A percentile compares a stretch with the other conserved stretches of the same genome.
These are phyloP conservation scores for Apeltes quadracus DNA, from an alignment of 2,113 vertebrate genomes.

Conservation along the genomic window DNA sequence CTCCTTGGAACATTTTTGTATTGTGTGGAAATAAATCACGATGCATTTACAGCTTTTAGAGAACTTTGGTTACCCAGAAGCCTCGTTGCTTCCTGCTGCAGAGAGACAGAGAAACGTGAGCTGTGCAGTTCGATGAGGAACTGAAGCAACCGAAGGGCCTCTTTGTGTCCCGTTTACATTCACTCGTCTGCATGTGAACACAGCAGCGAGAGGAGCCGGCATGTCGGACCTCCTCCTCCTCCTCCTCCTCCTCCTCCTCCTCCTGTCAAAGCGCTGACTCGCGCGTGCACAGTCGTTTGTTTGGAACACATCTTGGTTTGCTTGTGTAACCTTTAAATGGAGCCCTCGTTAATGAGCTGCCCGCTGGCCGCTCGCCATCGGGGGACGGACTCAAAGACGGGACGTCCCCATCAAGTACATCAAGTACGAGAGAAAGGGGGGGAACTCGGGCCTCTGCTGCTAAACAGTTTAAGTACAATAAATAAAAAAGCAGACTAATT, in stretches of 20 bases:
- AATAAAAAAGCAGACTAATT: neutral
- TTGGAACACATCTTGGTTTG: no score
- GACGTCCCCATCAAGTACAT: no score
- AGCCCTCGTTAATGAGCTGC: conserved; percentile 26
- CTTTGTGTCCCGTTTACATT: neutral
- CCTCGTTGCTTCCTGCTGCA: neutral
- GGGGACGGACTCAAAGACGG: conserved; percentile 28
- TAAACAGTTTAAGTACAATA: no score
- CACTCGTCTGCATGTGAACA: no score
- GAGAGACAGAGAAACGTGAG: neutral
- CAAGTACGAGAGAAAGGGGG: no score
- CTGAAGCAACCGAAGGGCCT: neutral
- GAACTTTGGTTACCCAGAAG: no score
- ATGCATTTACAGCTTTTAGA: neutral
- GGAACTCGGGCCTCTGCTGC: no score
- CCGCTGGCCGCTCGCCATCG: conserved; percentile 3
- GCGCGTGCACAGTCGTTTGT: neutral
- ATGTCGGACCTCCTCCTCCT: neutral
- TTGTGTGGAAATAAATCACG: neutral
- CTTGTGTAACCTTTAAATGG: neutral
- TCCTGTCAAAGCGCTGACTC: no score
- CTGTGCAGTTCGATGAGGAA: neutral
- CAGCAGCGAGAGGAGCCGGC: neutral
- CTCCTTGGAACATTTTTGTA: neutral
- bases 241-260: neutral